Base-by-base conservation (phyloP, 2,888 invertebrate genomes). In the Gymnosoma rotundatum region DNA sequence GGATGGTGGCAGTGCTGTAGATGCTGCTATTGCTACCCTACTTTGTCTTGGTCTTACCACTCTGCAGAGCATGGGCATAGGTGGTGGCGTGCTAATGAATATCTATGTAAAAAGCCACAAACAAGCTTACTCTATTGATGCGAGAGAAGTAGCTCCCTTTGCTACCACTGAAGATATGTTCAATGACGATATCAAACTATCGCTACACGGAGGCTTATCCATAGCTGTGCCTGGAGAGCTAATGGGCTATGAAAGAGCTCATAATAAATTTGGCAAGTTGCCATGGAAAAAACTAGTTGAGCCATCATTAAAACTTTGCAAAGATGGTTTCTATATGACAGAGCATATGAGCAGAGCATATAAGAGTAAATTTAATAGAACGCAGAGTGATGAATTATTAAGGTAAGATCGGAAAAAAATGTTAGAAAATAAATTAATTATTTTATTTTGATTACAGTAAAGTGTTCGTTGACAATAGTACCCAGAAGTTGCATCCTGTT, bases 221-320 rank as follows among this genome's bases (percentile, higher is more conserved):
- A 94, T 96, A 12, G 98, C 94, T 0, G 95, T 98, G 0, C 98
- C 98, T 0, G 97, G 97, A 0, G 97, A 98, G 90, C 92, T 98
- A 0, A 94, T 94, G 83, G 98, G 98, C 0, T 96, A 97, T 92
- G 95, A 95, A 94, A 93, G 93, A 52, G 96, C 96, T 0, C 94
- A 96, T 91, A 92, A 95, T 87, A 93, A 93, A 45, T 97, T 95
- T 92, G 98, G 97, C 12, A 94, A 93, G 83, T 92, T 97, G 6
- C 93, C 95, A 0, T 98, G 98, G 98, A 92, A 92, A 36, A 94
- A 94, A 0, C 92, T 98, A 10, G 89, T 96, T 0, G 93, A 93
- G 12, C 96, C 96, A 0, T 93, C 95, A 0, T 90, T 96, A 8
- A 92, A 94, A 78, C 88, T 96, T 16, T 96, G 96, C 89, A 93